Evolutionary conservation across 2,888 invertebrate genomes (phyloP).

Genomic region (Uropetala carovei): DNA sequence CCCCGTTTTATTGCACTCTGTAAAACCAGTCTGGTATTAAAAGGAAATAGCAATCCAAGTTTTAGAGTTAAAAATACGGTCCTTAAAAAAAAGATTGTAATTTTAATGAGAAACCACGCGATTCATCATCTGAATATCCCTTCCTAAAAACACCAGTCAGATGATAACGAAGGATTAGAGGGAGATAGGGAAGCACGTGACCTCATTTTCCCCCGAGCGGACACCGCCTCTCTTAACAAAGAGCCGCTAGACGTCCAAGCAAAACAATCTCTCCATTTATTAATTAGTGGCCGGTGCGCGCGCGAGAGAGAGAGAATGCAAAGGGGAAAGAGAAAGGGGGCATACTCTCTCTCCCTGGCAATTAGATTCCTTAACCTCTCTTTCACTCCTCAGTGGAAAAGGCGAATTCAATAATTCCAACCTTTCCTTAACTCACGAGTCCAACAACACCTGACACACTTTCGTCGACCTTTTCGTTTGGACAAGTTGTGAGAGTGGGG

Average conservation of each 20-base stretch:
- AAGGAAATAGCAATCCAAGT: too few relatives aligned
- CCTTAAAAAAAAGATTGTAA: too few relatives aligned
- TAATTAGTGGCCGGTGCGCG: not conserved
- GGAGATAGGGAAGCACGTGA: not conserved
- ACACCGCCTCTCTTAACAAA: not conserved
- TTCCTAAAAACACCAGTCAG: too few relatives aligned
- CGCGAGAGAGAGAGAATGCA: too few relatives aligned
- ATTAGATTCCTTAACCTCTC: not conserved
- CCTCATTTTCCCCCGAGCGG: not conserved
- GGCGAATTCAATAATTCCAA: slow-evolving; percentile 15
- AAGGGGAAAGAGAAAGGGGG: too few relatives aligned
- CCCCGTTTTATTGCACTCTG: too few relatives aligned
- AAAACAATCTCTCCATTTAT: slow-evolving; percentile 18
- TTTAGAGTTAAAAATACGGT: too few relatives aligned
- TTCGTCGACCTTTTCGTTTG: slow-evolving; percentile 8
- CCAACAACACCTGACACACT: slow-evolving; percentile 25
- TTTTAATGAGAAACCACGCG: too few relatives aligned
- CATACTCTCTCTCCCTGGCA: too few relatives aligned
- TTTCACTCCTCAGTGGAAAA: not conserved
- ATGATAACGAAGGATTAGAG: not conserved
- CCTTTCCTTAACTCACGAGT: not conserved
- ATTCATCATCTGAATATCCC: too few relatives aligned
- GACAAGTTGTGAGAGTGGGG: not conserved
- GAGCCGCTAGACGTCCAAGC: not conserved
- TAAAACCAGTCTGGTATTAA: too few relatives aligned